Percentiles rank a stretch among this genome's conserved stretches.
phyloP scores from a whole-genome alignment of 2,888 invertebrate species.

The Hypolimnas misippus region DNA sequence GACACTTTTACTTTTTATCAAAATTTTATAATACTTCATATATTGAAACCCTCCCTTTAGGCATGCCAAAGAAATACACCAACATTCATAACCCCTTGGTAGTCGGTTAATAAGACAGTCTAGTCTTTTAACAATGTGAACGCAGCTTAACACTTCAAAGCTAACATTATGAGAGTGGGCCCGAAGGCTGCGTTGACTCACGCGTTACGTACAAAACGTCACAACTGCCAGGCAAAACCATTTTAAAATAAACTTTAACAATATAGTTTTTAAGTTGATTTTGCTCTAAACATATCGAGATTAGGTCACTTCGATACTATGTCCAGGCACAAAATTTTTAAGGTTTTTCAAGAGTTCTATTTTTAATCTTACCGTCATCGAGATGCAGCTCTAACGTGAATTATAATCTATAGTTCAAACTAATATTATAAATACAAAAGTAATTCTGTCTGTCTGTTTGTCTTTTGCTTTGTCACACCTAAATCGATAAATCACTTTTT shows the following conservation, averaged over 20 bases:
- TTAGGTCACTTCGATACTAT: slow-evolving; percentile 30
- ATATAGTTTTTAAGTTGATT: not conserved
- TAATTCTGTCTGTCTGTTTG: no score
- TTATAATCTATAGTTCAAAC: no score
- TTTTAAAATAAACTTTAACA: slow-evolving; percentile 20
- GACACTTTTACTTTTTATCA: no score
- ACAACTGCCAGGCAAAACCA: not conserved
- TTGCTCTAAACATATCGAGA: not conserved
- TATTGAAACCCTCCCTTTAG: no score
- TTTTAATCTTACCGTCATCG: slow-evolving; percentile 34
- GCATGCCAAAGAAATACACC: no score
- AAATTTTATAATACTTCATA: no score
- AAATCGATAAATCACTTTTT: no score
- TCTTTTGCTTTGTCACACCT: no score
- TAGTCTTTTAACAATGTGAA: slow-evolving; percentile 37
- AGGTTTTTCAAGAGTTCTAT: slow-evolving; percentile 31
- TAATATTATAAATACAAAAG: no score
- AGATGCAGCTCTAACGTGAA: slow-evolving; percentile 5
- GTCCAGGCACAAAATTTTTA: slow-evolving; percentile 30
- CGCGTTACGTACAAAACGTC: slow-evolving; percentile 37
- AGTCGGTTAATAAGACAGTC: no score
- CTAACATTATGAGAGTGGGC: slow-evolving; percentile 56
- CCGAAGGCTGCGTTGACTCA: slow-evolving; percentile 53
- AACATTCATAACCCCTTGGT: no score
- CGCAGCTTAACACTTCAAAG: slow-evolving; percentile 47